Conservation (phyloP, 2,797 vertebrate species). For the Eulemur mongoz region DNA sequence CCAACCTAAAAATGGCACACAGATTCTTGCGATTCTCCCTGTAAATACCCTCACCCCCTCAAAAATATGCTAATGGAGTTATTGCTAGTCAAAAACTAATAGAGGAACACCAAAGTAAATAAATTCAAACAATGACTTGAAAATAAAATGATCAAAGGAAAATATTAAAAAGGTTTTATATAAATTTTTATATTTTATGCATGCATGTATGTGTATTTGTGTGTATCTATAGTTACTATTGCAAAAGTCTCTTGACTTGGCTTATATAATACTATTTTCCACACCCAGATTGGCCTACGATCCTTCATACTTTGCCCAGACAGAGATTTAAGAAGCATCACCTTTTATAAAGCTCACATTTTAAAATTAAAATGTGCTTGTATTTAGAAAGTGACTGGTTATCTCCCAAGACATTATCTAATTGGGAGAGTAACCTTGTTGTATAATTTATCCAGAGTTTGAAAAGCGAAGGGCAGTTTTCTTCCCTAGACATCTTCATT, state of each 20-base stretch:
- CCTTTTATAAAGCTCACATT: constrained; percentile 37
- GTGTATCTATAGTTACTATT: neutral
- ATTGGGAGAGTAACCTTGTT: constrained; percentile 79
- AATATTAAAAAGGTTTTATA: neutral
- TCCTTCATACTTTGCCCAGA: neutral
- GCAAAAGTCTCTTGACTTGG: neutral
- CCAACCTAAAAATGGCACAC: neutral
- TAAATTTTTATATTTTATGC: neutral
- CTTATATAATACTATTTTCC: neutral
- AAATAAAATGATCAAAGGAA: constrained; percentile 13
- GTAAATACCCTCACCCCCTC: neutral
- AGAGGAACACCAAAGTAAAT: neutral
- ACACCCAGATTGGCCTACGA: neutral
- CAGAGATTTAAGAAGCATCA: neutral
- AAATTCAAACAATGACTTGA: constrained; percentile 23
- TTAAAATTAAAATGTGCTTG: constrained; percentile 56
- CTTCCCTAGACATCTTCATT: constrained; percentile 70
- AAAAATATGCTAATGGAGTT: neutral
- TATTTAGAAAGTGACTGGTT: constrained; percentile 57
- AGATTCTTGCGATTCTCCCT: neutral
- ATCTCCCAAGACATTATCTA: constrained; percentile 64
- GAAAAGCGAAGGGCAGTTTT: constrained; percentile 54
- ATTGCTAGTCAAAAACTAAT: neutral
- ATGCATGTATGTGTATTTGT: neutral
- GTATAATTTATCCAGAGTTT: constrained; percentile 68